Conservation (phyloP, 2,888 invertebrate species). For the Leucophora obtusa region DNA sequence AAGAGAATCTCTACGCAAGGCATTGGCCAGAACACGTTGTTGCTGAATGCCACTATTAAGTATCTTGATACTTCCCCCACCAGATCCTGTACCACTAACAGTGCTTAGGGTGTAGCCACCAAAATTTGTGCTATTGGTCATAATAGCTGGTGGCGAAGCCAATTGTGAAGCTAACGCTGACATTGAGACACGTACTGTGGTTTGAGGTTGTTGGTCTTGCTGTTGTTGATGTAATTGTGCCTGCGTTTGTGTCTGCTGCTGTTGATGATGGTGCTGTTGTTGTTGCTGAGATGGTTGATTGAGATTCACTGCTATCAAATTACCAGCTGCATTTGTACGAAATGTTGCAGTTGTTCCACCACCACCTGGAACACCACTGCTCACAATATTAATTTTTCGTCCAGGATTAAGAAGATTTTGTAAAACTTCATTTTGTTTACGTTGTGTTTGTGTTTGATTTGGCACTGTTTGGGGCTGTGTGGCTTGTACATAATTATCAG, state of each 20-base stretch:
- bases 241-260: constrained; percentile 59
- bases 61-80: constrained; percentile 71
- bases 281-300: constrained; percentile 68
- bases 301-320: constrained; percentile 75
- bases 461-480: constrained; percentile 67
- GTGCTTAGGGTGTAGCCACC: constrained; percentile 71
- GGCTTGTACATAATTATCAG: constrained; percentile 72
- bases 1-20: constrained; percentile 77
- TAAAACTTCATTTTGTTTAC: constrained; percentile 76
- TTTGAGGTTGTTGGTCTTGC: constrained; percentile 67
- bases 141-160: constrained; percentile 78
- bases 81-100: constrained; percentile 67
- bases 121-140: constrained; percentile 77
- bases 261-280: constrained; percentile 65
- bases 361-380: constrained; percentile 64
- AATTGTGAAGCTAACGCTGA: constrained; percentile 79
- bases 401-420: constrained; percentile 76
- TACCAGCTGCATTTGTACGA: constrained; percentile 75
- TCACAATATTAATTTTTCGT: constrained; percentile 76
- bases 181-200: constrained; percentile 79
- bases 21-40: constrained; percentile 76
- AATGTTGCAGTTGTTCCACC: constrained; percentile 71
- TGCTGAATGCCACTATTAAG: constrained; percentile 72
- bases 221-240: constrained; percentile 34
- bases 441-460: constrained; percentile 61